These are phyloP conservation scores for Tetragonula carbonaria DNA, from an alignment of 2,888 invertebrate species.

Conservation along the genomic window DNA sequence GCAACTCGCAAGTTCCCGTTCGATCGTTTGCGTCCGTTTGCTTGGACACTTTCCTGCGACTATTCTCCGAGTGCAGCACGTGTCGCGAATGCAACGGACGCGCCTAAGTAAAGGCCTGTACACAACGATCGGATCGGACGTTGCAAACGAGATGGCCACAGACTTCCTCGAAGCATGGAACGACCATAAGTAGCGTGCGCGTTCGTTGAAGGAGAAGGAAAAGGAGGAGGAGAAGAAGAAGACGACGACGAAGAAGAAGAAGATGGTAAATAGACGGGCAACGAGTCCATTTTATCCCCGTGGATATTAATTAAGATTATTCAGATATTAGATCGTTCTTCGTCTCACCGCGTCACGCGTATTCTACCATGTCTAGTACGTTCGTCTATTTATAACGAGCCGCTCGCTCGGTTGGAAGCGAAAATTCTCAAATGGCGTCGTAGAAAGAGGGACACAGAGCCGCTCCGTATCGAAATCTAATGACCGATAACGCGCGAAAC, in stretches of 20 bases:
- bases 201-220: neutral
- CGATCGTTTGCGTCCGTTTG: neutral
- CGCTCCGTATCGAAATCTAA: conserved; percentile 2
- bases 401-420: conserved; percentile 55
- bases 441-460: conserved; percentile 3
- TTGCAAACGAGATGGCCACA: neutral
- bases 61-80: conserved; percentile 36
- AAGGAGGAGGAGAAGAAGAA: too few relatives aligned
- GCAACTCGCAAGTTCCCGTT: neutral
- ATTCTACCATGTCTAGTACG: conserved; percentile 61
- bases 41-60: conserved; percentile 7
- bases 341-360: conserved; percentile 31
- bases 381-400: conserved; percentile 71
- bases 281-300: conserved; percentile 4
- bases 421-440: conserved; percentile 64
- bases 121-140: conserved; percentile 9
- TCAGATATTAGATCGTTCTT: conserved; percentile 32
- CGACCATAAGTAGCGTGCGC: too few relatives aligned
- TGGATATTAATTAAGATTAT: conserved; percentile 42
- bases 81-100: conserved; percentile 41
- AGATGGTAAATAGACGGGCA: neutral
- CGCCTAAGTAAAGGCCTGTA: conserved; percentile 26
- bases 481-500: neutral
- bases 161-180: neutral
- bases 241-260: too few relatives aligned